Percentiles rank a stretch among this genome's conserved stretches.
Evolutionary conservation across 1,140 invertebrate genomes (phyloP).

Genomic region (Homalodisca vitripennis): DNA sequence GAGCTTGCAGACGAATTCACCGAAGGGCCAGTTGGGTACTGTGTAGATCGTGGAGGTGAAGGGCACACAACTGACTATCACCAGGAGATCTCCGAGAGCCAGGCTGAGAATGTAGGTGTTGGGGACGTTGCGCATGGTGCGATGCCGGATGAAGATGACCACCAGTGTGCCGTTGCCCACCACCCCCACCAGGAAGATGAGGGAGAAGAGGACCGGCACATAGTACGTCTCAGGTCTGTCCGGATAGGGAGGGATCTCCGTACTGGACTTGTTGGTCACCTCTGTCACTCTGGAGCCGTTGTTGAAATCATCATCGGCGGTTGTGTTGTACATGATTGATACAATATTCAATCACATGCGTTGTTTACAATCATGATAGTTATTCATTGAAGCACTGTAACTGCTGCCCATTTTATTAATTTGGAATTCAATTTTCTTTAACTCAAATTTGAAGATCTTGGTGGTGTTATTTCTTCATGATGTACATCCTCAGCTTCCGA

Average conservation of each 20-base stretch:
- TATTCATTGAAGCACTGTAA: too few relatives aligned
- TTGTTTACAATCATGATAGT: too few relatives aligned
- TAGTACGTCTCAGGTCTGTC: conserved; percentile 69
- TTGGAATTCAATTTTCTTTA: too few relatives aligned
- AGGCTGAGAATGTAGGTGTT: conserved; percentile 86
- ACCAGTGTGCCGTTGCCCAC: conserved; percentile 85
- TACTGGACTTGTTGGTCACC: neutral
- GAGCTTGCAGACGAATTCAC: conserved; percentile 69
- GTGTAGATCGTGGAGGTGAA: conserved; percentile 77
- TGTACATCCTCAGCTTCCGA: too few relatives aligned
- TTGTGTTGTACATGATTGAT: too few relatives aligned
- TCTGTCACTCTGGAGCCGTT: too few relatives aligned
- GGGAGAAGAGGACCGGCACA: conserved; percentile 78
- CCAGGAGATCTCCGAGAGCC: conserved; percentile 76
- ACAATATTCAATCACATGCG: too few relatives aligned
- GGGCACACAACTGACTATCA: conserved; percentile 75
- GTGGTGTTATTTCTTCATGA: too few relatives aligned
- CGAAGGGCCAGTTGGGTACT: conserved; percentile 78
- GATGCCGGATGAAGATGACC: conserved; percentile 74
- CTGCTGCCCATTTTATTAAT: too few relatives aligned
- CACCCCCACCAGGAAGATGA: conserved; percentile 85
- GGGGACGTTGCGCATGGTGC: conserved; percentile 83
- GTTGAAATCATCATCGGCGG: too few relatives aligned
- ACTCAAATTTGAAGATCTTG: too few relatives aligned
- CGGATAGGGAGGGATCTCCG: neutral